Evolutionary conservation across 1,140 invertebrate genomes (phyloP).

Genomic region (Trypoxylus dichotomus): DNA sequence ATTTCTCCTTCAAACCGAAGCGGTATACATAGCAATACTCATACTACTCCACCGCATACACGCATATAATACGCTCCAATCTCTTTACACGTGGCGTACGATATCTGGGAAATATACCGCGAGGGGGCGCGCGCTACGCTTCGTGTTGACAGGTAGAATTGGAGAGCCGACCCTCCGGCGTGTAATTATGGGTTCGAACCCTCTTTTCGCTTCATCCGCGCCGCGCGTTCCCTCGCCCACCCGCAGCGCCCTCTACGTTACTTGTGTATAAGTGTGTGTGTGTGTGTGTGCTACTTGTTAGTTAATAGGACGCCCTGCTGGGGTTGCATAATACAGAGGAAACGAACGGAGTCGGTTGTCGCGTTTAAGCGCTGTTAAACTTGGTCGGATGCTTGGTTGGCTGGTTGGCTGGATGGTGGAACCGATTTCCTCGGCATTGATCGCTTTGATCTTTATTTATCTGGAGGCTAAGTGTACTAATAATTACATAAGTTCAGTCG

Average conservation of each 20-base stretch:
- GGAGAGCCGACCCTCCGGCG: background rate
- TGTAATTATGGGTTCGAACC: constrained; percentile 12
- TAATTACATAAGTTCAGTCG: background rate
- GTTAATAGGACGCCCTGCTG: background rate
- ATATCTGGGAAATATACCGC: background rate
- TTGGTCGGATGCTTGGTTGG: too few species aligned
- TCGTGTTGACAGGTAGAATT: constrained; percentile 17
- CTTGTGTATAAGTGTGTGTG: too few species aligned
- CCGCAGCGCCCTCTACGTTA: background rate
- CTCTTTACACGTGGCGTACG: background rate
- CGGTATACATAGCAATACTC: too few species aligned
- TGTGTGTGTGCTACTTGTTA: constrained; percentile 3
- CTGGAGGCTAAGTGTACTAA: background rate
- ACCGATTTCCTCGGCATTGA: background rate
- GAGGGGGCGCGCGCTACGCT: background rate
- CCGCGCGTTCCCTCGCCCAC: background rate
- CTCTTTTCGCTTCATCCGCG: background rate
- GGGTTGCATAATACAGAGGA: background rate
- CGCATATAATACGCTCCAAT: background rate
- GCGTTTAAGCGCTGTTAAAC: background rate
- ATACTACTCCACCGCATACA: background rate
- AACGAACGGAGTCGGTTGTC: background rate
- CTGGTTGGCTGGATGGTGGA: background rate
- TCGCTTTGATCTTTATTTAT: constrained; percentile 4
- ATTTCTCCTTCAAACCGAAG: too few species aligned